Conservation (phyloP, 2,797 vertebrate species). For the Aratinga solstitialis region DNA sequence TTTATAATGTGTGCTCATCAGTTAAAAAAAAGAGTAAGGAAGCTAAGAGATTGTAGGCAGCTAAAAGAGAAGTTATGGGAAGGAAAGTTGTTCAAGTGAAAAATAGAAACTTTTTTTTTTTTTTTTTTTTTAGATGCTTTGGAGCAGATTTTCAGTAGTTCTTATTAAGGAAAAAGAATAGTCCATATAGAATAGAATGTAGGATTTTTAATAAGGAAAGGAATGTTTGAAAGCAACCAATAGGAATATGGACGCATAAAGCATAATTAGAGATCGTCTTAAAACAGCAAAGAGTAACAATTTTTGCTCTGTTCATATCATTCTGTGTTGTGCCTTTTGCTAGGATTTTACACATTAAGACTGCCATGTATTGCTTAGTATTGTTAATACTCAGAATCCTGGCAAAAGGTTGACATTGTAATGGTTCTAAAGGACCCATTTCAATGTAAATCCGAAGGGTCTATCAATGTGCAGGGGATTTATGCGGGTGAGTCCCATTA, state of each 20-base stretch:
- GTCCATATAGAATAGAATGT: background rate
- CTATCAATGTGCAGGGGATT: slow-evolving; percentile 68
- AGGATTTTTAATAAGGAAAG: background rate
- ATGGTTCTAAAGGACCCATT: slow-evolving; percentile 68
- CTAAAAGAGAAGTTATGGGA: background rate
- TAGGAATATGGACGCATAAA: background rate
- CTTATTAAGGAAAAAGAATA: background rate
- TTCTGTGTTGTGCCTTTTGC: slow-evolving; percentile 54
- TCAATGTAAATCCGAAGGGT: slow-evolving; percentile 65
- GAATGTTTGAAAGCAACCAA: background rate
- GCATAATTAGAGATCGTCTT: slow-evolving; percentile 22
- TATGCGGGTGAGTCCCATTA: slow-evolving; percentile 67
- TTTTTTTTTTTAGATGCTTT: background rate
- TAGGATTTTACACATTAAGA: slow-evolving; percentile 67
- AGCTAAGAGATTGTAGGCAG: background rate
- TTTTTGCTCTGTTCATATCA: background rate
- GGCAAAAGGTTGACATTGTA: slow-evolving; percentile 59
- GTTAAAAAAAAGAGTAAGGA: background rate
- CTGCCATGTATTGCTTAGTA: slow-evolving; percentile 68
- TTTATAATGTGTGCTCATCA: background rate
- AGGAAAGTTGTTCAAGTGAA: background rate
- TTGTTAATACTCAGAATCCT: slow-evolving; percentile 64
- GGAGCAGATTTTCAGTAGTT: background rate
- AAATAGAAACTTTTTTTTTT: background rate
- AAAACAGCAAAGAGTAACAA: background rate